Evolutionary conservation across 2,888 invertebrate species (phyloP).

Genomic region (Leptopilina myrica): DNA sequence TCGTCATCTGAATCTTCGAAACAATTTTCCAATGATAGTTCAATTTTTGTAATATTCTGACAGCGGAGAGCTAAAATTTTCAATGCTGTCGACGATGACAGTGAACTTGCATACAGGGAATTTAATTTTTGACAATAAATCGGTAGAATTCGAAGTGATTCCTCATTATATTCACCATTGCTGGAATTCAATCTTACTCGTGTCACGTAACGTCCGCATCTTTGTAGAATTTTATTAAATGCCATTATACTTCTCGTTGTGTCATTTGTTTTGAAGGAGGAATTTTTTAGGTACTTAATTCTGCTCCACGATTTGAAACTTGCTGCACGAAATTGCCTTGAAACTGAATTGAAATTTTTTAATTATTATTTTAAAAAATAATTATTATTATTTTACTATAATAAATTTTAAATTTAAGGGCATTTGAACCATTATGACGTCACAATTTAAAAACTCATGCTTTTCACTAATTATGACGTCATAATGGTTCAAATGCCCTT

Average conservation of each 20-base stretch:
- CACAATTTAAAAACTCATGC: too few relatives aligned
- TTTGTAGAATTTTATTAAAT: conserved; percentile 28
- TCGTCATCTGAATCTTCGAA: conserved; percentile 18
- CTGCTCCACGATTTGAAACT: conserved; percentile 35
- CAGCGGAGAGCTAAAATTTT: conserved; percentile 31
- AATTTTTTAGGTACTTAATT: conserved; percentile 22
- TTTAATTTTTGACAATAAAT: conserved; percentile 31
- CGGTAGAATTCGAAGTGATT: conserved; percentile 28
- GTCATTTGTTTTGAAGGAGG: conserved; percentile 7
- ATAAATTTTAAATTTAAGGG: too few relatives aligned
- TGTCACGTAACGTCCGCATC: conserved; percentile 33
- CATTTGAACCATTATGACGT: too few relatives aligned
- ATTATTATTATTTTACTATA: too few relatives aligned
- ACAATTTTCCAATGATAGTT: conserved; percentile 27
- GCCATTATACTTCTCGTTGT: background rate
- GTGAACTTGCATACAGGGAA: conserved; percentile 9
- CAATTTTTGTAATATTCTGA: conserved; percentile 28
- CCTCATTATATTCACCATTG: conserved; percentile 26
- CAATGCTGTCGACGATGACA: conserved; percentile 17
- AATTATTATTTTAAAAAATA: too few relatives aligned
- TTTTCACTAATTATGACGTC: too few relatives aligned
- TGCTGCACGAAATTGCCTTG: conserved; percentile 28
- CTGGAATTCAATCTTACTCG: conserved; percentile 13
- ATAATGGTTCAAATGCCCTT: too few relatives aligned
- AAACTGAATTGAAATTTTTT: background rate